These are phyloP conservation scores for Urocynchramus pylzowi DNA, from an alignment of 2,113 vertebrate species.

Conservation along the genomic window DNA sequence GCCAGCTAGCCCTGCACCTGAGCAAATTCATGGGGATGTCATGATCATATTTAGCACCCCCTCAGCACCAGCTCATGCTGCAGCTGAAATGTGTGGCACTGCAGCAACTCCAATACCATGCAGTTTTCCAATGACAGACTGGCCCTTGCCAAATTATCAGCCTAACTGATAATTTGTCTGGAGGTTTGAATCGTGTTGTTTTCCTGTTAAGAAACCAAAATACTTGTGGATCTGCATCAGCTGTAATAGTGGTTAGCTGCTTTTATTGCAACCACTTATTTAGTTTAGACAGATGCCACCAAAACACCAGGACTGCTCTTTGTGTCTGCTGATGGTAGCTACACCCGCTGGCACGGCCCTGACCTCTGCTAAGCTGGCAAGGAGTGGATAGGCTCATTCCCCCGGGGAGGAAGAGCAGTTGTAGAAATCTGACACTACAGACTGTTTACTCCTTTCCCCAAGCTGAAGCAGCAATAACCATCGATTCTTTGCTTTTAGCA, in stretches of 20 bases:
- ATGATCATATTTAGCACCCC: background rate
- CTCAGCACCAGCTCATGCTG: background rate
- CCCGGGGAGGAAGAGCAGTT: background rate
- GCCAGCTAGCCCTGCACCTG: background rate
- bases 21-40: background rate
- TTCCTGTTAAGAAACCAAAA: background rate
- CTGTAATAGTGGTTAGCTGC: background rate
- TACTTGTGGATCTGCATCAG: background rate
- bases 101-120: fast-evolving
- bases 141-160: background rate
- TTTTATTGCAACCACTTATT: background rate
- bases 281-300: background rate
- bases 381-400: background rate
- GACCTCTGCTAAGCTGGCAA: background rate
- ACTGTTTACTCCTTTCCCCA: slow-evolving; percentile 7
- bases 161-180: background rate
- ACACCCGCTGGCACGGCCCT: background rate
- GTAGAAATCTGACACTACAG: background rate
- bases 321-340: background rate
- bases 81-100: background rate
- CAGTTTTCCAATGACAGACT: background rate
- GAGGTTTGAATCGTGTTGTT: background rate
- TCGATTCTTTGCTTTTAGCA: slow-evolving; percentile 37
- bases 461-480: background rate
- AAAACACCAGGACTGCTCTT: background rate